Evolutionary conservation across 1,140 invertebrate genomes (phyloP).

Genomic region (Drosophila teissieri): DNA sequence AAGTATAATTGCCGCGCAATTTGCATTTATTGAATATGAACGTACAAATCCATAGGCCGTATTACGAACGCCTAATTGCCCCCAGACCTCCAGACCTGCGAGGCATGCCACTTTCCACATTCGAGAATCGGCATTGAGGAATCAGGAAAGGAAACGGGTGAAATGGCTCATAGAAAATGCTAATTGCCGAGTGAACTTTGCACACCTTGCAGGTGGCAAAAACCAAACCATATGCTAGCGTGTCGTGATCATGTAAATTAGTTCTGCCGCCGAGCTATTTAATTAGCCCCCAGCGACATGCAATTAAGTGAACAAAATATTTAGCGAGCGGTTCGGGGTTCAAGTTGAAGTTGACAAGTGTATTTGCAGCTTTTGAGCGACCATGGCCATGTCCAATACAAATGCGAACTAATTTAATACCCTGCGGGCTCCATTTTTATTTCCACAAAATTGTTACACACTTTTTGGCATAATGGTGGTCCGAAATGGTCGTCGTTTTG

Average conservation of each 20-base stretch:
- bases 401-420: constrained; percentile 64
- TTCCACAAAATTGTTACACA: constrained; percentile 66
- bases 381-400: constrained; percentile 18
- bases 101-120: constrained; percentile 5
- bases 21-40: constrained; percentile 47
- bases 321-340: constrained; percentile 5
- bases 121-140: background rate
- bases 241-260: constrained; percentile 35
- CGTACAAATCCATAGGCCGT: background rate
- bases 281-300: constrained; percentile 25
- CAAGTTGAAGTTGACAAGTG: constrained; percentile 16
- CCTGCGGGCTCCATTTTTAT: constrained; percentile 39
- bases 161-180: constrained; percentile 43
- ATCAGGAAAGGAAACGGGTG: constrained; percentile 8
- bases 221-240: constrained; percentile 14
- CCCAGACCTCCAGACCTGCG: background rate
- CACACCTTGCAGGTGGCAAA: constrained; percentile 45
- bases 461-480: constrained; percentile 69
- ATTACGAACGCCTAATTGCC: constrained; percentile 1
- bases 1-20: constrained; percentile 28
- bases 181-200: constrained; percentile 40
- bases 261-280: constrained; percentile 5
- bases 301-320: constrained; percentile 34
- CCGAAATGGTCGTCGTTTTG: constrained; percentile 43
- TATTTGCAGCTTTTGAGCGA: constrained; percentile 12